Conservation (phyloP, 2,113 vertebrate genomes). For the Myrmecophaga tridactyla region DNA sequence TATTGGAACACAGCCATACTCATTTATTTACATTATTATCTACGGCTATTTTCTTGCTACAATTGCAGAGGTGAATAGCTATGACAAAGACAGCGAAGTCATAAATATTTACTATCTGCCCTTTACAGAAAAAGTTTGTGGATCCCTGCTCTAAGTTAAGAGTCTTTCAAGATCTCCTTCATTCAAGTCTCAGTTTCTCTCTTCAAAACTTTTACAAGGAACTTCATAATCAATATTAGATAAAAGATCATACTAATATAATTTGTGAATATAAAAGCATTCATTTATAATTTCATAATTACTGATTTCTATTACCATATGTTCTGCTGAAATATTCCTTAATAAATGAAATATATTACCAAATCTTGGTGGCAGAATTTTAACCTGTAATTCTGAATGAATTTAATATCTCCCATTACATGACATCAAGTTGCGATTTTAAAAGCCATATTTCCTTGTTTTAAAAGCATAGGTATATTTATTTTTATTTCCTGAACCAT, state of each 20-base stretch:
- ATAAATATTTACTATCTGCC: neutral
- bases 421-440: neutral
- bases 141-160: neutral
- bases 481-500: slow-evolving; percentile 31
- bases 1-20: neutral
- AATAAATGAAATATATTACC: neutral
- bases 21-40: neutral
- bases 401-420: slow-evolving; percentile 2
- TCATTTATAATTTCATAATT: slow-evolving; percentile 39
- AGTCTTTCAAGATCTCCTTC: slow-evolving; percentile 22
- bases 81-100: neutral
- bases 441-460: slow-evolving; percentile 16
- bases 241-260: neutral
- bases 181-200: neutral
- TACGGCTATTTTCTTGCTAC: neutral
- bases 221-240: neutral
- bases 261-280: neutral
- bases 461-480: slow-evolving; percentile 28
- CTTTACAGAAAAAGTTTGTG: neutral
- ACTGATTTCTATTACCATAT: neutral
- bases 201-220: slow-evolving; percentile 39
- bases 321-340: slow-evolving; percentile 33
- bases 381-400: slow-evolving; percentile 40
- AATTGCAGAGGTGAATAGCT: neutral
- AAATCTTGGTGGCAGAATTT: slow-evolving; percentile 35